Evolutionary conservation across 2,113 vertebrate species (phyloP), one percentile per base, ranked within the genome.

Genomic region (Sturnira hondurensis): DNA sequence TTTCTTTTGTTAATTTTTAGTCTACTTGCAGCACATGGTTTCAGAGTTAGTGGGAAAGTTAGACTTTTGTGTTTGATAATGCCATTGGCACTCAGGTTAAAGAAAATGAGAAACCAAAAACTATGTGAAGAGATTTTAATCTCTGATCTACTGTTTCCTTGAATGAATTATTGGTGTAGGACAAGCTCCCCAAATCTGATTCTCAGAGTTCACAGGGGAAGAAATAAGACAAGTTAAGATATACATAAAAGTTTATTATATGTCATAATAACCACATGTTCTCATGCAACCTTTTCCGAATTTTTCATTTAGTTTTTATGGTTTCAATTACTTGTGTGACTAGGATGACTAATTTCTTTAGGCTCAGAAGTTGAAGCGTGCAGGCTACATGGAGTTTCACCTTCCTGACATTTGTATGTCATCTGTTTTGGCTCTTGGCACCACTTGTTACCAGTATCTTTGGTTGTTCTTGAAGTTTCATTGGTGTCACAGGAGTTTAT

Each of bases 1-100:
- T 91, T 97, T 96, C 89, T 90, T 96, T 43, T 88, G 54, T 95
- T 83, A 76, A 89, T 81, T 97, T 96, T 94, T n/a, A 94, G 90
- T 52, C 17, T 70, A 28, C 61, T 93, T 97, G 68, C 94, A 91
- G 24, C 2, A 56, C 47, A 0, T 4, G 52, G 86, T 97, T 97
- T 0, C 14, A 86, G 89, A 95, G 22, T 92, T 80, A 82, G 41
- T 68, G 43, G 88, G 45, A 97, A 95, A 95, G 52, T 74, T 95
- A 85, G 41, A 85, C 22, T 71, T 96, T 67, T 92, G 43, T 73
- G 67, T 73, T 87, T 97, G 94, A 43, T 43, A 94, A 93, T 96
- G 33, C 52, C 78, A 83, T 14, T 89, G 91, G 74, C 67, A 84
- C n/a, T 90, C 17, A 61, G 67, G 68, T 95, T 83, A 80, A 77